Percentiles rank a stretch among this genome's conserved stretches.
phyloP scores from a whole-genome alignment of 2,113 vertebrate genomes.

The Glaucidium brasilianum region DNA sequence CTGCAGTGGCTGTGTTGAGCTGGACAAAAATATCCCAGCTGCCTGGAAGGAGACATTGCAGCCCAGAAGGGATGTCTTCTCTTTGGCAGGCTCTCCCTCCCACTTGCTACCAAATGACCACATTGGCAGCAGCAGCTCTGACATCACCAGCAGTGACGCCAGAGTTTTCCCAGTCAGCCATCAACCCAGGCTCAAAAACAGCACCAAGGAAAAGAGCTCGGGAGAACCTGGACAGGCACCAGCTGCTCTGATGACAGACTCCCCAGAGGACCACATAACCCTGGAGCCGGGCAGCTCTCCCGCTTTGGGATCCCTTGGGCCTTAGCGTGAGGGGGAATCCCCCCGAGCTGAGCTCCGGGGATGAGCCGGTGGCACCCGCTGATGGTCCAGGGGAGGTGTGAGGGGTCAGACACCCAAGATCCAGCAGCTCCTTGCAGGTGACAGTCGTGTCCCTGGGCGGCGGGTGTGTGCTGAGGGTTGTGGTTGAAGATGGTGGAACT shows the following conservation, averaged over 20 bases:
- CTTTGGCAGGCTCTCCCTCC: not conserved
- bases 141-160: not conserved
- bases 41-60: not conserved
- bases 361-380: not conserved
- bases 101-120: not conserved
- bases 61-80: not conserved
- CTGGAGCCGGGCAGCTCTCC: not conserved
- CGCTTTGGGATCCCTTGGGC: not conserved
- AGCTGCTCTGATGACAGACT: not conserved
- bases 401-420: too few species aligned
- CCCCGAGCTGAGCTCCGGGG: not conserved
- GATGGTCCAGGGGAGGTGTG: not conserved
- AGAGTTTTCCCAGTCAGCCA: not conserved
- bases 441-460: not conserved
- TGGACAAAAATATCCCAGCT: not conserved
- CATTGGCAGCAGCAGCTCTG: not conserved
- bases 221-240: not conserved
- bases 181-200: not conserved
- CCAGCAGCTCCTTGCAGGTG: not conserved
- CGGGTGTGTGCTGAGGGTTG: not conserved
- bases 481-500: not conserved
- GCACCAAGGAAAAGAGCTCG: not conserved
- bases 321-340: not conserved
- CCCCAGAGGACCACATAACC: not conserved
- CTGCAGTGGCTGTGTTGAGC: not conserved